Evolutionary conservation across 1,140 invertebrate species (phyloP).

Genomic region (Zaprionus nigranus): DNA sequence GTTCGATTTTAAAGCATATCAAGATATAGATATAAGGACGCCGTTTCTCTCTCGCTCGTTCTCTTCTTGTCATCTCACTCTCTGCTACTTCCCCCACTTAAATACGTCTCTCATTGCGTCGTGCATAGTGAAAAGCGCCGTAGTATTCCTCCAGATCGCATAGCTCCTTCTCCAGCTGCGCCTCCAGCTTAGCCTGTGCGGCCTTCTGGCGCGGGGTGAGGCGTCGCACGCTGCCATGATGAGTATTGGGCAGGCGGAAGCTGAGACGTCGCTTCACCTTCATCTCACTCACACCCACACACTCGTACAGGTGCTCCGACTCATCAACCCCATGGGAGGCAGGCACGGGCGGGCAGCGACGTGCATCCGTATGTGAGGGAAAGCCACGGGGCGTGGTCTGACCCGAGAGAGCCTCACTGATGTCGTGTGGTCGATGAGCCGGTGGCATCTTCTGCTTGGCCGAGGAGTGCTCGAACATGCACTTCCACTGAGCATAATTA

Average conservation of each 20-base stretch:
- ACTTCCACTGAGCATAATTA: slow-evolving; percentile 71
- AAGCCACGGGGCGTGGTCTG: slow-evolving; percentile 68
- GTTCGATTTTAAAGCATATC: slow-evolving; percentile 43
- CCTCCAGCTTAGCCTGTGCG: slow-evolving; percentile 52
- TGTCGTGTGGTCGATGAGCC: slow-evolving; percentile 46
- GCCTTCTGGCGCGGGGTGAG: slow-evolving; percentile 47
- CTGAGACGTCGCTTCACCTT: slow-evolving; percentile 60
- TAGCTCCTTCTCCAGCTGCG: slow-evolving; percentile 59
- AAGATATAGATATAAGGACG: slow-evolving; percentile 64
- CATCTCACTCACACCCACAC: slow-evolving; percentile 16
- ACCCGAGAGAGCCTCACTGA: slow-evolving; percentile 57
- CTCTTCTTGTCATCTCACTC: background rate
- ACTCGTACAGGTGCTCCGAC: slow-evolving; percentile 49
- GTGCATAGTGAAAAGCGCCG: slow-evolving; percentile 66
- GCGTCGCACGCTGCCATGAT: slow-evolving; percentile 37
- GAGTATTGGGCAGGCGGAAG: slow-evolving; percentile 45
- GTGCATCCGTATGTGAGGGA: slow-evolving; percentile 66
- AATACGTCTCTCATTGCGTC: slow-evolving; percentile 55
- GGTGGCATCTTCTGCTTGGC: background rate
- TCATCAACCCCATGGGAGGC: background rate
- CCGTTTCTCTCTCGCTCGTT: background rate
- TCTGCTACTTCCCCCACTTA: background rate
- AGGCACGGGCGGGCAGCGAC: slow-evolving; percentile 33
- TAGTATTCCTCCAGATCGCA: slow-evolving; percentile 73
- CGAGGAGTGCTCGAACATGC: slow-evolving; percentile 60